Evolutionary conservation across 2,888 invertebrate genomes (phyloP), one percentile per base, ranked within the genome.

Genomic region (Onchidella celtica): DNA sequence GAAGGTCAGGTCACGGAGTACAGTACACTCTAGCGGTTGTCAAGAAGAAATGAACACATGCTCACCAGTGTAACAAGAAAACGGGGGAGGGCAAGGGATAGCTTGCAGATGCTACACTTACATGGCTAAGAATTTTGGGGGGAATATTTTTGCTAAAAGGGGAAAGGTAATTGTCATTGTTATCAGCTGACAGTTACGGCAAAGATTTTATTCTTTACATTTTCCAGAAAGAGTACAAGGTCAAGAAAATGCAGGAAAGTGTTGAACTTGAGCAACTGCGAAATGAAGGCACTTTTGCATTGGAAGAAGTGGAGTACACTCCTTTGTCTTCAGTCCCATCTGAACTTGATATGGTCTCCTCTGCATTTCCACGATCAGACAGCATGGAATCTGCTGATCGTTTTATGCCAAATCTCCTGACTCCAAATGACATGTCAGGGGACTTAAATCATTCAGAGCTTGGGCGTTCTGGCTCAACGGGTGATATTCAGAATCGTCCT

Each of bases 331-430:
- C 76, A 29, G 63, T 73, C 24, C 57, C 82, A 63, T n/a, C 69
- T 74, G 65, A 70, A 63, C 82, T 80, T 73, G 82, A 70, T 32
- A 34, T 79, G 27, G 47, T 27, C 21, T 27, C 68, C 34, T 57
- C 63, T 2, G 47, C 36, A 3, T 73, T 82, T 17, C 80, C 82
- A 21, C 82, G 85, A 29, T 77, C 82, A 3, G 84, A 82, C n/a
- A 86, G 86, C 40, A 69, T 83, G 17, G 86, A 86, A 65, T 85
- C 86, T 24, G 81, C 84, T 1, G 86, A 86, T 74, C 82, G 72
- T 24, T 86, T 84, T 73, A 59, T 86, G 11, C 86, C 86, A 14
- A 86, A 85, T 70, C 76, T 83, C 17, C 36, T 79, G 14, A 68
- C 70, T 11, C 76, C 81, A 21, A 34, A 6, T 27, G 79, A 79